Conservation (phyloP, 92 coral and sea anemone genomes). For the Paramuricea clavata region DNA sequence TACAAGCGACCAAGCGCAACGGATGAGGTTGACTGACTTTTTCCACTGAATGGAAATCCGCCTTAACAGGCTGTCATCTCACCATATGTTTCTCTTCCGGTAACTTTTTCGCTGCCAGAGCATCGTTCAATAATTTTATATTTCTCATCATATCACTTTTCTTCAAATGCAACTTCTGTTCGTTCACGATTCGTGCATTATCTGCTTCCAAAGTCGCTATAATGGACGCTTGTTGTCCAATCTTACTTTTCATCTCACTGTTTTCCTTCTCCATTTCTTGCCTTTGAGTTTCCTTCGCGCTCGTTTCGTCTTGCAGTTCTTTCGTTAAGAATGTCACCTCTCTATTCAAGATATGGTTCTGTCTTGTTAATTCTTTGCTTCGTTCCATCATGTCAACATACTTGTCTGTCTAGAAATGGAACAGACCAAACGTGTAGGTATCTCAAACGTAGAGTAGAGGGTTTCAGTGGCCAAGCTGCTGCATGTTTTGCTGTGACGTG, state of each 20-base stretch:
- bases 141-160: constrained; percentile 82
- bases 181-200: constrained; percentile 11
- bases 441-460: too few species aligned
- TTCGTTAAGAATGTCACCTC: constrained; percentile 67
- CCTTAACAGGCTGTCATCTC: too few species aligned
- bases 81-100: constrained; percentile 78
- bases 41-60: too few species aligned
- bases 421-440: neutral
- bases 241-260: constrained; percentile 65
- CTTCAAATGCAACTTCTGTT: constrained; percentile 69
- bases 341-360: constrained; percentile 60
- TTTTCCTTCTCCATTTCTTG: constrained; percentile 74
- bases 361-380: constrained; percentile 71
- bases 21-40: too few species aligned
- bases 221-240: constrained; percentile 77
- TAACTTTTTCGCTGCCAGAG: constrained; percentile 76
- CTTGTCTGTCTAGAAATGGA: constrained; percentile 69
- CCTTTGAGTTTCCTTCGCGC: constrained; percentile 75
- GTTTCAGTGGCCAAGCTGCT: too few species aligned
- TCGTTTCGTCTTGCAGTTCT: constrained; percentile 77
- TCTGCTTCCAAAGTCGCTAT: constrained; percentile 28
- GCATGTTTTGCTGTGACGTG: too few species aligned
- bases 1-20: too few species aligned
- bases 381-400: constrained; percentile 71
- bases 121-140: constrained; percentile 80